Conservation (phyloP, 2,797 vertebrate species). For the Lacerta viridis region DNA sequence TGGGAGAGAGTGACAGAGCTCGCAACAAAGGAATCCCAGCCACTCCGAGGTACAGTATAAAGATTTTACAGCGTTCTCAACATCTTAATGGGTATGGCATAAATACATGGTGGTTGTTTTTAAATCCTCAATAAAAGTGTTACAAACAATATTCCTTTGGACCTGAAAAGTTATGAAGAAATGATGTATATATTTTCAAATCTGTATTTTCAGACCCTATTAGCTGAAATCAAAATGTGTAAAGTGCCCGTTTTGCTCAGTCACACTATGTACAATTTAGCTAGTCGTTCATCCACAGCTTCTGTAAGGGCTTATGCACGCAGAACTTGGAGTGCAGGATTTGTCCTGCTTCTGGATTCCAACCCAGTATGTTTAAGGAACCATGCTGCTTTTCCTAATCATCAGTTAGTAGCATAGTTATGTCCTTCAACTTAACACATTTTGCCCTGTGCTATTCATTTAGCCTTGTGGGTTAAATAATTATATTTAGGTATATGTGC, state of each 20-base stretch:
- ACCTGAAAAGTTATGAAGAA: neutral
- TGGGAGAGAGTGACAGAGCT: slow-evolving; percentile 89
- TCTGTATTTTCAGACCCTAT: neutral
- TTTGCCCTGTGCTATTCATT: neutral
- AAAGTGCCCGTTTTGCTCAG: neutral
- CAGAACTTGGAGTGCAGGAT: neutral
- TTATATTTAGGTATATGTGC: neutral
- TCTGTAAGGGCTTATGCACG: neutral
- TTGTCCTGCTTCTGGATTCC: neutral
- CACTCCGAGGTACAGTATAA: slow-evolving; percentile 84
- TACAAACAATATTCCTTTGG: neutral
- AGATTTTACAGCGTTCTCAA: neutral
- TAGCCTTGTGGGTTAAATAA: neutral
- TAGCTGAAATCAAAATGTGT: neutral
- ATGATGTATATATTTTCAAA: neutral
- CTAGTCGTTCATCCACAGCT: neutral
- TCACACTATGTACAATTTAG: neutral
- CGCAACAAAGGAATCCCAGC: slow-evolving; percentile 89
- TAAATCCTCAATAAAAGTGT: neutral
- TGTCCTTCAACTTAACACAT: neutral
- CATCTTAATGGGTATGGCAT: neutral
- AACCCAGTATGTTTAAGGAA: neutral
- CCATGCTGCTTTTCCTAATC: neutral
- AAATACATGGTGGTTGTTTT: neutral
- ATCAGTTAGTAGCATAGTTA: neutral